Percentiles rank a stretch among this genome's conserved stretches.
phyloP scores from a whole-genome alignment of 2,797 vertebrate genomes.

The Moxostoma hubbsi region DNA sequence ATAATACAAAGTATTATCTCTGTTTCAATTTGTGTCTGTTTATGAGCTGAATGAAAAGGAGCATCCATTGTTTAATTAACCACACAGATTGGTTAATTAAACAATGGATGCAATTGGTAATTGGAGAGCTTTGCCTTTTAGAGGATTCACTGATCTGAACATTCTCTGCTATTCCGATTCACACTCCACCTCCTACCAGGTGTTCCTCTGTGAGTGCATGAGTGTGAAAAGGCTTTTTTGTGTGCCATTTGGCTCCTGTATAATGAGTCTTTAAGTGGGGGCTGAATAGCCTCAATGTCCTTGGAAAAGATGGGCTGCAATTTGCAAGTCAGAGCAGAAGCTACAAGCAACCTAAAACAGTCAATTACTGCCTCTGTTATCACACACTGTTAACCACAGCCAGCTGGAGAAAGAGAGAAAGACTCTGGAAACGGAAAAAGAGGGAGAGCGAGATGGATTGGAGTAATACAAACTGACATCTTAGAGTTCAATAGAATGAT shows the following conservation, averaged over 20 bases:
- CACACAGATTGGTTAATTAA: too few species aligned
- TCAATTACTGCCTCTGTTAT: constrained; percentile 67
- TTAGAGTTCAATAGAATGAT: neutral
- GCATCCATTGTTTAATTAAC: constrained; percentile 33
- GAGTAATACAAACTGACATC: constrained; percentile 1
- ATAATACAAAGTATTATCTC: neutral
- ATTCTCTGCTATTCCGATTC: constrained; percentile 35
- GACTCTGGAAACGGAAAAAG: constrained; percentile 1
- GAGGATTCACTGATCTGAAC: constrained; percentile 24
- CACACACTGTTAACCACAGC: constrained; percentile 67
- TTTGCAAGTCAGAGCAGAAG: constrained; percentile 58
- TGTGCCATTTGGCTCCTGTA: constrained; percentile 55
- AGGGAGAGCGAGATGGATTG: neutral
- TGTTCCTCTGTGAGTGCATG: constrained; percentile 56
- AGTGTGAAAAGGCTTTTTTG: constrained; percentile 66
- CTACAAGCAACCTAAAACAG: constrained; percentile 65
- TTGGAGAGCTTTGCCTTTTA: constrained; percentile 11
- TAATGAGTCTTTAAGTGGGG: constrained; percentile 56
- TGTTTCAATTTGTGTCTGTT: neutral
- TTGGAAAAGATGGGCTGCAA: constrained; percentile 57
- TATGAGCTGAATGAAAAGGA: neutral
- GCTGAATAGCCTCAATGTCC: constrained; percentile 56
- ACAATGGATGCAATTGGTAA: too few species aligned
- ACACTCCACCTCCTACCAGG: constrained; percentile 71
- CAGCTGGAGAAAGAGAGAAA: constrained; percentile 50